phyloP scores from a whole-genome alignment of 1,140 invertebrate species.

The Thaumetopoea pityocampa region DNA sequence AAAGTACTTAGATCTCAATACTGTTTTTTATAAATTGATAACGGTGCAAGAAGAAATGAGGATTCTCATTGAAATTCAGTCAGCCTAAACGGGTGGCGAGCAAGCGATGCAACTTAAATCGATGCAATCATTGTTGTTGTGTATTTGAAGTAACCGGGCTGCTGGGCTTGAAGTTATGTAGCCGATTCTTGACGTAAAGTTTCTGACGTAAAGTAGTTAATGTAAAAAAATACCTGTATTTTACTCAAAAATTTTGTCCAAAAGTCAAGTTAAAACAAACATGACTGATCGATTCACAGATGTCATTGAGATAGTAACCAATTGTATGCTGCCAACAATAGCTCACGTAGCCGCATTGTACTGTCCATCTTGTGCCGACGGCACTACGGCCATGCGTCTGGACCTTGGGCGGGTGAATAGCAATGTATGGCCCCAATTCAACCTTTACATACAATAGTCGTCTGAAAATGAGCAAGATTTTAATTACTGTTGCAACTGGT shows the following conservation, averaged over 20 bases:
- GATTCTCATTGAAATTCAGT: conserved; percentile 7
- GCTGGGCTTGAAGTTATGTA: no score
- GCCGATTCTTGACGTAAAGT: no score
- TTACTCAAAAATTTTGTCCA: no score
- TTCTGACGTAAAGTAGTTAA: no score
- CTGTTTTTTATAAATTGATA: conserved; percentile 15
- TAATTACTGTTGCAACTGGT: conserved; percentile 26
- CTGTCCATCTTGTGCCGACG: conserved; percentile 54
- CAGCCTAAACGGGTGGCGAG: background rate
- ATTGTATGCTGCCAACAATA: conserved; percentile 46
- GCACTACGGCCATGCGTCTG: conserved; percentile 46
- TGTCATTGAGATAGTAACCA: conserved; percentile 58
- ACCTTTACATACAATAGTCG: conserved; percentile 15
- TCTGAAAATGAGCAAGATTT: conserved; percentile 7
- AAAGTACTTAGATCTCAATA: conserved; percentile 13
- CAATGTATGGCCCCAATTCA: conserved; percentile 32
- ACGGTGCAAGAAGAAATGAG: conserved; percentile 5
- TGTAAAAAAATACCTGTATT: no score
- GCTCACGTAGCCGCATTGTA: conserved; percentile 48
- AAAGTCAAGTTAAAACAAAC: no score
- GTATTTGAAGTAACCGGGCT: no score
- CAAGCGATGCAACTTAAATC: no score
- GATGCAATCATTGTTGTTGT: no score
- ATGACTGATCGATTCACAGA: conserved; percentile 40
- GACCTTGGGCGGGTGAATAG: conserved; percentile 53